Conservation (phyloP, 2,113 vertebrate species). For the Lophochroa leadbeateri region DNA sequence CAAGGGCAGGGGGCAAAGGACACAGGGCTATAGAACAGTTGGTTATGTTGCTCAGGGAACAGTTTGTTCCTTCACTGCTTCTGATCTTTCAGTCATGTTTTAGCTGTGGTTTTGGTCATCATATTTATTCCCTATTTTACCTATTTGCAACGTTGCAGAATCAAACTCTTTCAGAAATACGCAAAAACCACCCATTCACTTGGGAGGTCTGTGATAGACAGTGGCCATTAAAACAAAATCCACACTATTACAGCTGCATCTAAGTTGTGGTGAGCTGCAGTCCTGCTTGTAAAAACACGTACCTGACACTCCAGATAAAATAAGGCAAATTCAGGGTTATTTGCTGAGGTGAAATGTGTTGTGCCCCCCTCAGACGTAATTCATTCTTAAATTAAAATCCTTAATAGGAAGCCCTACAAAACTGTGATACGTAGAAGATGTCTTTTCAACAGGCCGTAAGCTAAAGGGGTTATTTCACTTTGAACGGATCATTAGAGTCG, state of each 20-base stretch:
- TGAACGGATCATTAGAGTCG: accelerated
- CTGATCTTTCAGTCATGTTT: neutral
- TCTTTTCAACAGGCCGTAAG: neutral
- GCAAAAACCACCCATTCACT: neutral
- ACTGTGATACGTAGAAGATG: neutral
- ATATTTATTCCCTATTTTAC: neutral
- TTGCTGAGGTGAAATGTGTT: neutral
- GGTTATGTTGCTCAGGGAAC: neutral
- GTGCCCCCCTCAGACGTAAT: neutral
- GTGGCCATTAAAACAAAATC: neutral
- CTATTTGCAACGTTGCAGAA: neutral
- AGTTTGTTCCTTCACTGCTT: neutral
- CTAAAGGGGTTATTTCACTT: neutral
- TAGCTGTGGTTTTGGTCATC: neutral
- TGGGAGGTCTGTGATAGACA: neutral
- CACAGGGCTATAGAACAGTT: neutral
- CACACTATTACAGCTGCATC: neutral
- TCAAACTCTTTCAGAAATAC: neutral
- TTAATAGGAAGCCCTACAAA: neutral
- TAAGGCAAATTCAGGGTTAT: neutral
- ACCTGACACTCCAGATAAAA: neutral
- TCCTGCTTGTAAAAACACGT: neutral
- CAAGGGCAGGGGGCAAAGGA: neutral
- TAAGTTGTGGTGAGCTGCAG: neutral
- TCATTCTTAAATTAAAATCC: neutral